phyloP scores from a whole-genome alignment of 2,797 vertebrate genomes.

The Phalanger gymnotis region DNA sequence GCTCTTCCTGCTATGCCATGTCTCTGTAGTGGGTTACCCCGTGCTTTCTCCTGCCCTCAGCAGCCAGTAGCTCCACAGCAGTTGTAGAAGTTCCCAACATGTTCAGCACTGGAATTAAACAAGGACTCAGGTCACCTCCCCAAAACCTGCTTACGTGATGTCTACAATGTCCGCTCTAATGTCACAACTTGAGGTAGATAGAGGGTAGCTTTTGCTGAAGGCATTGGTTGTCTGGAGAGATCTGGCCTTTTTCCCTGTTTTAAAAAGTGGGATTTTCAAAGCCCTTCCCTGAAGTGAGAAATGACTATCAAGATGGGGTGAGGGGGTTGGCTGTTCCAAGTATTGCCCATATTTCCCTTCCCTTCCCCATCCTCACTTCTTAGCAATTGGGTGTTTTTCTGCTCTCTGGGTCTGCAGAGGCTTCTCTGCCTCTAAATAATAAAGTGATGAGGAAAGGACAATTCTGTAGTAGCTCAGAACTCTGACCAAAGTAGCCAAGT shows the following conservation, averaged over 20 bases:
- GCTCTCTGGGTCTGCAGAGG: not conserved
- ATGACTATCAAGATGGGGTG: not conserved
- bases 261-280: not conserved
- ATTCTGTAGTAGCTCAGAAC: not conserved
- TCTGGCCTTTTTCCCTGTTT: not conserved
- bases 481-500: not conserved
- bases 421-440: too few species aligned
- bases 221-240: not conserved
- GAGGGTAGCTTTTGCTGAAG: not conserved
- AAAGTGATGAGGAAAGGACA: not conserved
- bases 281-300: not conserved
- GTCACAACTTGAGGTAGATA: not conserved
- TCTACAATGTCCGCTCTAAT: not conserved
- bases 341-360: conserved; percentile 15
- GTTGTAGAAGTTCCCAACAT: not conserved
- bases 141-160: not conserved
- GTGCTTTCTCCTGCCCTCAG: not conserved
- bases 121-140: not conserved
- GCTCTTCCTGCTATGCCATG: not conserved
- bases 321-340: not conserved
- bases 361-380: conserved; percentile 45
- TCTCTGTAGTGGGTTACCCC: not conserved
- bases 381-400: not conserved
- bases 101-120: not conserved
- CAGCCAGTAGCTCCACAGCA: not conserved